Evolutionary conservation across 2,888 invertebrate species (phyloP).

Genomic region (Drosophila affinis): DNA sequence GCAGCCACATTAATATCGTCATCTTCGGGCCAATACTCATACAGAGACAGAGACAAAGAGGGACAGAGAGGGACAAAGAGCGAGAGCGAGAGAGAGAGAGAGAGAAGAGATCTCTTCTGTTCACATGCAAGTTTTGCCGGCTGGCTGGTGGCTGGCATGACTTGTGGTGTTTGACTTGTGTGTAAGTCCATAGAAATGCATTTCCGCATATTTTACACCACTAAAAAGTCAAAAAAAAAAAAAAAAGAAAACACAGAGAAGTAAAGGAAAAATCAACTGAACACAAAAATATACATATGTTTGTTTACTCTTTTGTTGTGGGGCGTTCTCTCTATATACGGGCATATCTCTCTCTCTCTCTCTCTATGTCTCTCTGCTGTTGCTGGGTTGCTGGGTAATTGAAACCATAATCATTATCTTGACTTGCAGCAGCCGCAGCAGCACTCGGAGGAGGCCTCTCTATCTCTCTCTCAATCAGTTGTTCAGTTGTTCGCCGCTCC

Average conservation of each 20-base stretch:
- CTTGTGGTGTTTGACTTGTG: constrained; percentile 69
- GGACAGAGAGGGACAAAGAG: constrained; percentile 7
- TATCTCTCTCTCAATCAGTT: constrained; percentile 39
- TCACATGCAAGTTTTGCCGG: constrained; percentile 74
- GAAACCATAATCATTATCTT: constrained; percentile 76
- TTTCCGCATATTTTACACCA: constrained; percentile 80
- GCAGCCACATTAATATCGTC: constrained; percentile 78
- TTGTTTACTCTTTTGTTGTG: constrained; percentile 74
- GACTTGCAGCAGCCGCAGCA: constrained; percentile 35
- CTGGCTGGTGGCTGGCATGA: constrained; percentile 62
- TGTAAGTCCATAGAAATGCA: constrained; percentile 77
- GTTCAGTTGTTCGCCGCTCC: constrained; percentile 59
- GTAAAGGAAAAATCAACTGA: constrained; percentile 6
- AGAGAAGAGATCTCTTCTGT: constrained; percentile 30
- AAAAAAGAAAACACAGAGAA: constrained; percentile 19
- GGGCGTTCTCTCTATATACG: constrained; percentile 37
- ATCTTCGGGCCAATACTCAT: constrained; percentile 71
- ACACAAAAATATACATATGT: constrained; percentile 48
- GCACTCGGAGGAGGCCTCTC: constrained; percentile 17
- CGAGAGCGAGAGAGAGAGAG: constrained; percentile 1
- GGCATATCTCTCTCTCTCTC: too few species aligned
- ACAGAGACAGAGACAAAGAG: constrained; percentile 40
- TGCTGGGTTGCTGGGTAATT: constrained; percentile 57
- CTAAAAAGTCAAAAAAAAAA: constrained; percentile 72
- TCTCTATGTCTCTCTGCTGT: neutral